Conservation (phyloP, 2,113 vertebrate genomes). For the Sterrhoptilus dennistouni region DNA sequence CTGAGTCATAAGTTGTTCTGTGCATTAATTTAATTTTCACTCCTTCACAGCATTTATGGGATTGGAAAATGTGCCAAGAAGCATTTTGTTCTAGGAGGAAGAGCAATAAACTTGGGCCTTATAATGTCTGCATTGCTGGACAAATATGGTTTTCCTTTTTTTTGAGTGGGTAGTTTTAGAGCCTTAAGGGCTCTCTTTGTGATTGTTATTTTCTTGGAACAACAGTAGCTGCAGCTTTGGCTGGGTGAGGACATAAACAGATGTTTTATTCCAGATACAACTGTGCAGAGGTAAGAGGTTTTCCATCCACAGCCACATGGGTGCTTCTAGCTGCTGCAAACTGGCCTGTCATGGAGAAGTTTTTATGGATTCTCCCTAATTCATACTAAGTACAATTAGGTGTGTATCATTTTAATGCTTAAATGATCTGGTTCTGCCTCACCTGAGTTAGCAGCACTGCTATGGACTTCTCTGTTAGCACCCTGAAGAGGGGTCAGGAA, state of each 20-base stretch:
- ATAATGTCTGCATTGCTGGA: not conserved
- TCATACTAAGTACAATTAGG: too few relatives aligned
- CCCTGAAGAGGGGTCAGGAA: too few relatives aligned
- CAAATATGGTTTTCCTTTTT: not conserved
- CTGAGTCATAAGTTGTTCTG: not conserved
- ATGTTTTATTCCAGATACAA: too few relatives aligned
- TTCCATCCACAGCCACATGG: too few relatives aligned
- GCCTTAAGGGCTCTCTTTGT: not conserved
- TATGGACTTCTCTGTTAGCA: too few relatives aligned
- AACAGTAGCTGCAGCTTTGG: not conserved
- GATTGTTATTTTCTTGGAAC: not conserved
- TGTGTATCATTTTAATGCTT: too few relatives aligned
- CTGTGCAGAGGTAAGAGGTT: too few relatives aligned
- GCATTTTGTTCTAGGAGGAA: not conserved
- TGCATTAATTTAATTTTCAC: not conserved
- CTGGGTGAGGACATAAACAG: not conserved
- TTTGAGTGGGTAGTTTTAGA: not conserved
- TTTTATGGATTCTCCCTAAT: too few relatives aligned
- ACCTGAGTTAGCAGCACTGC: too few relatives aligned
- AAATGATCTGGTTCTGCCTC: too few relatives aligned
- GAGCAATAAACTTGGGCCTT: not conserved
- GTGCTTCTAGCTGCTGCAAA: too few relatives aligned
- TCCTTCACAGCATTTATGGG: not conserved
- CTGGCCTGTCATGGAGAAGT: too few relatives aligned
- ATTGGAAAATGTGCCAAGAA: not conserved